Percentiles rank a stretch among this genome's conserved stretches.
Evolutionary conservation across 2,888 invertebrate species (phyloP).

Genomic region (Pollenia angustigena): DNA sequence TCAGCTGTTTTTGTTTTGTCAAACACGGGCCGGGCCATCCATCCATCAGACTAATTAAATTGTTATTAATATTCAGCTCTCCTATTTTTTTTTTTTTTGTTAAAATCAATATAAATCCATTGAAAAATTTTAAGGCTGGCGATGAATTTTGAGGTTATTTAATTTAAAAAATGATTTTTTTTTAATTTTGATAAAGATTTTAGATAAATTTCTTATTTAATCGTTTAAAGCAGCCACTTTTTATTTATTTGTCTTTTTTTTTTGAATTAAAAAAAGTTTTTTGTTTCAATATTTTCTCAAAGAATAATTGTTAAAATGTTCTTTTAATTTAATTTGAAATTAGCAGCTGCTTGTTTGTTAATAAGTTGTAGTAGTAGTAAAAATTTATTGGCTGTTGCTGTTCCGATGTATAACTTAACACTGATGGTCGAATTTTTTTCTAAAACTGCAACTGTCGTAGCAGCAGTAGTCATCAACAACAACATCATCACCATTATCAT

Average conservation of each 20-base stretch:
- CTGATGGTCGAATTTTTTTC: constrained; percentile 80
- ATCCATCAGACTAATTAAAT: constrained; percentile 4
- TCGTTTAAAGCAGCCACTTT: background rate
- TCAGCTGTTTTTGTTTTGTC: constrained; percentile 47
- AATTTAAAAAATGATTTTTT: constrained; percentile 45
- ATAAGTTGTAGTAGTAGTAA: constrained; percentile 44
- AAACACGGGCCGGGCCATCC: constrained; percentile 25
- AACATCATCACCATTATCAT: constrained; percentile 52
- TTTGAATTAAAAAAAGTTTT: background rate
- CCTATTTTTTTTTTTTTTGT: background rate
- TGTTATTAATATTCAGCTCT: constrained; percentile 44
- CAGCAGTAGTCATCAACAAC: constrained; percentile 62
- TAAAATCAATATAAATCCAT: constrained; percentile 27
- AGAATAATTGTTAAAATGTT: background rate
- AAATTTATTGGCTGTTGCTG: constrained; percentile 79
- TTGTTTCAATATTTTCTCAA: background rate
- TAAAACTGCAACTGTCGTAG: constrained; percentile 76
- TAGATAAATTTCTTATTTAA: constrained; percentile 7
- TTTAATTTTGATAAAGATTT: constrained; percentile 29
- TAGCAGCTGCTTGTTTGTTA: constrained; percentile 4
- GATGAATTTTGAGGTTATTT: constrained; percentile 1
- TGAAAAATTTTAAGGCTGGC: background rate
- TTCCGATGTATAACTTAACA: constrained; percentile 84
- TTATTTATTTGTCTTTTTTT: background rate
- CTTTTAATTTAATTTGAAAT: constrained; percentile 45